Evolutionary conservation across 2,113 vertebrate genomes (phyloP), one percentile per base, ranked within the genome.

Genomic region (Myrmecophaga tridactyla): DNA sequence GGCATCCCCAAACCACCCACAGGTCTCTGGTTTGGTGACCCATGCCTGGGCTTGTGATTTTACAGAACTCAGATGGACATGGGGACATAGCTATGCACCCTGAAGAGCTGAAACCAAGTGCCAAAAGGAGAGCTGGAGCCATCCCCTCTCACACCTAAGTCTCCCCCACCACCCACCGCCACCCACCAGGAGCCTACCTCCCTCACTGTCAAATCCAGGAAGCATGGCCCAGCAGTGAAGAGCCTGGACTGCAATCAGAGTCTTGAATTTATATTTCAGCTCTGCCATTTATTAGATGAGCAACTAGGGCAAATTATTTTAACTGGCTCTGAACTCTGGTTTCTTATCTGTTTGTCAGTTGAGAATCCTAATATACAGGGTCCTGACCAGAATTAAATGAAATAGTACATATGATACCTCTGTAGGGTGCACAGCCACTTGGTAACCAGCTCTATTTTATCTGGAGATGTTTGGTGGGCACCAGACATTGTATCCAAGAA

Each of bases 311-410:
- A 92, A 96, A 96, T 90, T 78, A 51, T 86, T 82, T 91, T 80
- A 65, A 91, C 85, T 90, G 48, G 94, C 78, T 97, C 94, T 89
- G 34, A 91, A 29, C 95, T 73, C 95, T 63, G 76, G 29, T 70
- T 95, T 77, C 62, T 63, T 92, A 97, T 94, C 88, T 95, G 94
- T 94, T 88, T 95, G 94, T 3, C 1, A 31, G 88, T 78, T 11
- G 46, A 53, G 39, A 67, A 67, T 34, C 23, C 27, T 31, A 31
- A 14, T 17, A 23, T 60, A 8, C 7, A 53, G 62, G 27, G 36
- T 89, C 53, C 67, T 48, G 8, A n/a, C 31, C 46, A 91, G 77
- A 72, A 36, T 29, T 10, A 43, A 90, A 34, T 25, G 36, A 34
- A 62, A 23, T 25, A 7, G 78, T 12, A 12, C 20, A 23, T 15